Percentiles rank a stretch among this genome's conserved stretches.
Conservation (phyloP, 2,888 invertebrate species). For the Isotomurus palustris region DNA sequence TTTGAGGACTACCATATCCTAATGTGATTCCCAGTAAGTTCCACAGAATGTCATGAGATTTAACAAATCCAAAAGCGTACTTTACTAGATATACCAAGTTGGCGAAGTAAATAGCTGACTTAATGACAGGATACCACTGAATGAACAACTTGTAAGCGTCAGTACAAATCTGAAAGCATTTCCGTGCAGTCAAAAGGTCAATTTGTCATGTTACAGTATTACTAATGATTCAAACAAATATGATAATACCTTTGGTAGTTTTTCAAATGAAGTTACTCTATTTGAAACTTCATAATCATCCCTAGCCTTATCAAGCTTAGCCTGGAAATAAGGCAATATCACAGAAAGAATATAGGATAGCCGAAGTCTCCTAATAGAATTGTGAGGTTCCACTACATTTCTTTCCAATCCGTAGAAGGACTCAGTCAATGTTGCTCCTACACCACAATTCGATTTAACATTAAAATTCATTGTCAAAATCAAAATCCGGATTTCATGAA, state of each 20-base stretch:
- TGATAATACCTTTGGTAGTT: neutral
- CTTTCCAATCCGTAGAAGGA: constrained; percentile 43
- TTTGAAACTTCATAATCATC: neutral
- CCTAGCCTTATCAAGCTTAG: constrained; percentile 22
- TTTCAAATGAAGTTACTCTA: no score
- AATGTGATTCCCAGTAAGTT: constrained; percentile 22
- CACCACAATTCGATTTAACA: no score
- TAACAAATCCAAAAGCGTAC: constrained; percentile 21
- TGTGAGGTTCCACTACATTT: constrained; percentile 1
- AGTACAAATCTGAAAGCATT: neutral
- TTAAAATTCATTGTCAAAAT: neutral
- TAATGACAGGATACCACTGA: constrained; percentile 18
- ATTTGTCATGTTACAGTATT: no score
- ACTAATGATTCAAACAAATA: no score
- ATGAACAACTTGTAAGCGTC: no score
- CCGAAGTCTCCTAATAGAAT: constrained; percentile 16
- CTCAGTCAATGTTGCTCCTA: constrained; percentile 41
- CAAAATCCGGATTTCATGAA: neutral
- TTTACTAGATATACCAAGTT: constrained; percentile 22
- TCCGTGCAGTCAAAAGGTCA: no score
- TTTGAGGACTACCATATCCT: constrained; percentile 20
- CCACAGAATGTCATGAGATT: constrained; percentile 25
- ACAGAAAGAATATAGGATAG: constrained; percentile 20
- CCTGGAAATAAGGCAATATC: constrained; percentile 25
- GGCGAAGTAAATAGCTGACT: constrained; percentile 1